Conservation (phyloP, 2,113 vertebrate species). For the Stictonetta naevosa region DNA sequence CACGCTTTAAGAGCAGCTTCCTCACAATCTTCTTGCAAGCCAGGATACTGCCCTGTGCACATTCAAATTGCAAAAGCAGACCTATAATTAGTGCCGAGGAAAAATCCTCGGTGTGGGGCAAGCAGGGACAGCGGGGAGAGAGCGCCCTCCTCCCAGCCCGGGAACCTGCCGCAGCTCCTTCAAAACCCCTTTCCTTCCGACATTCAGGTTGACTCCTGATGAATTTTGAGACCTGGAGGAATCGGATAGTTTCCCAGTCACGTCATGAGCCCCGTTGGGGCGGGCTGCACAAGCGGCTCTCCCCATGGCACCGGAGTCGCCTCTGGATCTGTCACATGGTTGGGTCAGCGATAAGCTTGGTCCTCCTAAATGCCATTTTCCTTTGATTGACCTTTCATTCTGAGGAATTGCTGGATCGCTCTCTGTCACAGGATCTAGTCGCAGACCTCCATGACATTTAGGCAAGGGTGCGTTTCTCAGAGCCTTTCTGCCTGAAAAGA, state of each 20-base stretch:
- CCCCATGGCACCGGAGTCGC: constrained; percentile 38
- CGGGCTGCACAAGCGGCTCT: constrained; percentile 13
- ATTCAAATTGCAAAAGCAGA: constrained; percentile 34
- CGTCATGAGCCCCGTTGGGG: constrained; percentile 38
- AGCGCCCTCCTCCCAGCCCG: constrained; percentile 10
- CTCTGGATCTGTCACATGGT: constrained; percentile 56
- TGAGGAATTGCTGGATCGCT: constrained; percentile 64
- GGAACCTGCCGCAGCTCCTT: constrained; percentile 45
- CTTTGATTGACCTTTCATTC: constrained; percentile 73
- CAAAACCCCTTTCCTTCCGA: constrained; percentile 69
- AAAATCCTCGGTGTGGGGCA: constrained; percentile 33
- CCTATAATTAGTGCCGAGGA: constrained; percentile 49
- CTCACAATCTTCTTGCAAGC: background rate
- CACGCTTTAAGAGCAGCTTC: background rate
- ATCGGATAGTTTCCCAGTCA: constrained; percentile 70
- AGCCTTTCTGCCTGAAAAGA: constrained; percentile 8
- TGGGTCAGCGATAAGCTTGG: constrained; percentile 46
- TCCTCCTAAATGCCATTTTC: constrained; percentile 69
- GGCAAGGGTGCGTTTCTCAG: constrained; percentile 30
- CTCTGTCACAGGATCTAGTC: constrained; percentile 63
- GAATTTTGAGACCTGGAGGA: constrained; percentile 70
- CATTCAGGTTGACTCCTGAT: constrained; percentile 67
- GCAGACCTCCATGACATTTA: constrained; percentile 49
- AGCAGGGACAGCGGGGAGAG: constrained; percentile 31
- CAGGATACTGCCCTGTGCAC: background rate